Percentiles rank a stretch among this genome's conserved stretches.
phyloP scores from a whole-genome alignment of 2,888 invertebrate species.

The Halocaridina rubra region DNA sequence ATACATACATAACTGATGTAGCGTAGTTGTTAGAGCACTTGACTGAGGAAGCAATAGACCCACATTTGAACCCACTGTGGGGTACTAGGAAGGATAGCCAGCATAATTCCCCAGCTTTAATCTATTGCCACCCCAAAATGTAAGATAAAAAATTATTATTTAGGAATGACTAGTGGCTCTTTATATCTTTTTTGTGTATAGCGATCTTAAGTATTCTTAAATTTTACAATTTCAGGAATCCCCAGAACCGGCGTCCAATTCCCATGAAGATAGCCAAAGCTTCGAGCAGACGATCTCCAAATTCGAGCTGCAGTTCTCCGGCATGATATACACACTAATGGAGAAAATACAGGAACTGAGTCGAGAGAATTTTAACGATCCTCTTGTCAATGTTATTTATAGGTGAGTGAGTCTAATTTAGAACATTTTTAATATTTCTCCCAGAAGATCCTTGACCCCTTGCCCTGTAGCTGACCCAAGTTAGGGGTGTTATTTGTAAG shows the following conservation, averaged over 20 bases:
- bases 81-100: too few relatives aligned
- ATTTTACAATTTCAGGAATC: constrained; percentile 1
- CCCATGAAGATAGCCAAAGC: constrained; percentile 69
- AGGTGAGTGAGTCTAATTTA: constrained; percentile 72
- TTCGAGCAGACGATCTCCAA: constrained; percentile 79
- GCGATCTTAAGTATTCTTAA: not conserved
- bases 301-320: constrained; percentile 80
- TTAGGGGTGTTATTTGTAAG: too few relatives aligned
- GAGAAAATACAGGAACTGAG: constrained; percentile 83
- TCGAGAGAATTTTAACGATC: constrained; percentile 80
- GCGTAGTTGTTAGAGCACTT: too few relatives aligned
- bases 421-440: not conserved
- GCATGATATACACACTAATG: constrained; percentile 79
- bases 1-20: too few relatives aligned
- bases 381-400: constrained; percentile 83
- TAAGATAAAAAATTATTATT: too few relatives aligned
- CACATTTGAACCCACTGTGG: too few relatives aligned
- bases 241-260: constrained; percentile 47
- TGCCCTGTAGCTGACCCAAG: too few relatives aligned
- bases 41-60: too few relatives aligned
- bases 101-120: too few relatives aligned
- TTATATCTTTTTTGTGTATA: too few relatives aligned
- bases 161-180: too few relatives aligned
- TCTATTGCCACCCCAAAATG: too few relatives aligned
- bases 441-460: not conserved